Evolutionary conservation across 2,888 invertebrate genomes (phyloP), one percentile per base, ranked within the genome.

Genomic region (Drosophila meridionalis): DNA sequence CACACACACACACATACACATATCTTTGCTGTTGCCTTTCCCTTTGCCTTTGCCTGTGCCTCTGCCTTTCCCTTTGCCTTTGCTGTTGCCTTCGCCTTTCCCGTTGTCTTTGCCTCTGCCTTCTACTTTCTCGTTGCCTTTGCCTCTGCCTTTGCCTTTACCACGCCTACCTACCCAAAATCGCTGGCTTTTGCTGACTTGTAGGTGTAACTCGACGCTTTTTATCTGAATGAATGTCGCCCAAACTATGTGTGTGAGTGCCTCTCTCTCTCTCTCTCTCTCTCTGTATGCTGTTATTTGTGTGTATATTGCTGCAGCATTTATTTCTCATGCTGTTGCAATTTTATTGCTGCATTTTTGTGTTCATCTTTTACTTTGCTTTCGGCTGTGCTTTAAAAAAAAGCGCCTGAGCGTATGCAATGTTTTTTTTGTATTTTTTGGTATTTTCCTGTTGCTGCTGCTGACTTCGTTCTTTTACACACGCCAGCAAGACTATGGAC

Each of bases 211-310:
- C 79, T 74, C 66, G 68, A 82, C 82, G 82, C 79, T 78, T 87
- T 74, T 82, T 82, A 75, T 84, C 87, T 75, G 70, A 84, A 85
- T 82, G 73, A 84, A 84, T 84, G 78, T 75, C 59, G 53, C 28
- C 66, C 69, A 26, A 78, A 56, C 50, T 65, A 56, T 32, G 36
- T 42, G 43, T 61, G 36, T 50, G 50, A 45, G 38, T 55, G 20
- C 12, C 6, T 43, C 9, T 48, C 4, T 48, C n/a, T 63, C 8
- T 34, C 11, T 9, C 32, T 14, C 5, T 40, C 11, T 40, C 4
- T 40, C 2, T 53, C 52, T 47, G 48, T 34, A 26, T 64, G 28
- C 28, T 50, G 20, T 3, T 6, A 0, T 67, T 40, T 62, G 67
- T 64, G 14, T 53, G 4, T 73, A 47, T 73, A 50, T 43, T 34